Conservation (phyloP, 2,113 vertebrate species). For the Plestiodon gilberti region DNA sequence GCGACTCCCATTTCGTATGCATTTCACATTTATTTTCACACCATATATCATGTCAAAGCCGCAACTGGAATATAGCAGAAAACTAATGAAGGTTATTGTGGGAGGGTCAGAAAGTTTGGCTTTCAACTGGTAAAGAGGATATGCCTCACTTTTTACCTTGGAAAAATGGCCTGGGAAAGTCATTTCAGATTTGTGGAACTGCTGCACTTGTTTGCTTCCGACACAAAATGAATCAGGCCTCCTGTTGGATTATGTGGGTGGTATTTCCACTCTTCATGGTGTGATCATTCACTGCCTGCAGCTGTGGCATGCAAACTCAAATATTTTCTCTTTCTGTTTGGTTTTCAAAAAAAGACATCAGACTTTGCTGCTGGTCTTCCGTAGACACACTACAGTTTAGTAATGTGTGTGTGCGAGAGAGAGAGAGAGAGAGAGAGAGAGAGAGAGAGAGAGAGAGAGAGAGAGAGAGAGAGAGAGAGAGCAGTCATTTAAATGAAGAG, state of each 20-base stretch:
- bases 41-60: conserved; percentile 30
- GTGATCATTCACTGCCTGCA: conserved; percentile 72
- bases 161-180: conserved; percentile 68
- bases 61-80: conserved; percentile 29
- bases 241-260: conserved; percentile 70
- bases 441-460: no score
- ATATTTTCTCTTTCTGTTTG: conserved; percentile 65
- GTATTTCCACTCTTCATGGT: conserved; percentile 71
- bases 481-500: conserved; percentile 36
- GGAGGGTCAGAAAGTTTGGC: conserved; percentile 51
- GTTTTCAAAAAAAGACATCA: conserved; percentile 53
- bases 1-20: conserved; percentile 46
- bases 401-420: no score
- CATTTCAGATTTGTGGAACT: conserved; percentile 69
- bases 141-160: conserved; percentile 46
- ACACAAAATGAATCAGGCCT: conserved; percentile 74
- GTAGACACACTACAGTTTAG: conserved; percentile 45
- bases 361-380: conserved; percentile 41
- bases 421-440: no score
- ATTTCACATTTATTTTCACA: conserved; percentile 33
- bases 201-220: conserved; percentile 66
- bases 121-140: conserved; percentile 48
- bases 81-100: conserved; percentile 29
- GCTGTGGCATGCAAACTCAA: conserved; percentile 64
- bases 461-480: no score